phyloP scores from a whole-genome alignment of 35 echinoderm and acorn worm genomes.

The Stichopus chloronotus region DNA sequence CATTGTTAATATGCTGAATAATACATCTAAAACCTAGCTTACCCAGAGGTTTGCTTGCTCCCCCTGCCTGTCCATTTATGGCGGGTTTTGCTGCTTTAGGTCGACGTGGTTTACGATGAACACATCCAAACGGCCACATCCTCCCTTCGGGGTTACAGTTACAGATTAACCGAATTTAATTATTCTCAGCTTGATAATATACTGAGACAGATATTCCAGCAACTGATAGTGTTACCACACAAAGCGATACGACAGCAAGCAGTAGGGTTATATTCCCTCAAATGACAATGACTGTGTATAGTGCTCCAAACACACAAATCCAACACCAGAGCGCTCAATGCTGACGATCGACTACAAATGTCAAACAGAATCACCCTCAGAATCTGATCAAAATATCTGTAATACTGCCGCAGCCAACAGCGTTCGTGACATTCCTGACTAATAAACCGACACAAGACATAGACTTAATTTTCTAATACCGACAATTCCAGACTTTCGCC shows the following conservation, averaged over 20 bases:
- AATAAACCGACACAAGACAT: constrained; percentile 24
- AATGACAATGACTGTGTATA: neutral
- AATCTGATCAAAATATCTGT: constrained; percentile 32
- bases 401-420: constrained; percentile 25
- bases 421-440: constrained; percentile 30
- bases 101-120: constrained; percentile 33
- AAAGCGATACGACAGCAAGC: neutral
- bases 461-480: constrained; percentile 20
- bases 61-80: constrained; percentile 2
- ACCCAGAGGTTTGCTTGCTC: neutral
- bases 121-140: constrained; percentile 50
- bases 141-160: neutral
- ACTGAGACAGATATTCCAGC: neutral
- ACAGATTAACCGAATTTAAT: neutral
- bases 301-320: neutral
- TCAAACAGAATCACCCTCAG: constrained; percentile 6
- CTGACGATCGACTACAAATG: neutral
- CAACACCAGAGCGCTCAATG: neutral
- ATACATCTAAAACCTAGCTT: neutral
- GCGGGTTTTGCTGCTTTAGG: constrained; percentile 23
- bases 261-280: neutral
- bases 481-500: neutral
- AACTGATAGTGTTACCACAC: neutral
- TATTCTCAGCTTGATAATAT: too few relatives aligned
- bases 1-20: too few relatives aligned